Evolutionary conservation across 2,113 vertebrate genomes (phyloP).

Genomic region (Peromyscus maniculatus): DNA sequence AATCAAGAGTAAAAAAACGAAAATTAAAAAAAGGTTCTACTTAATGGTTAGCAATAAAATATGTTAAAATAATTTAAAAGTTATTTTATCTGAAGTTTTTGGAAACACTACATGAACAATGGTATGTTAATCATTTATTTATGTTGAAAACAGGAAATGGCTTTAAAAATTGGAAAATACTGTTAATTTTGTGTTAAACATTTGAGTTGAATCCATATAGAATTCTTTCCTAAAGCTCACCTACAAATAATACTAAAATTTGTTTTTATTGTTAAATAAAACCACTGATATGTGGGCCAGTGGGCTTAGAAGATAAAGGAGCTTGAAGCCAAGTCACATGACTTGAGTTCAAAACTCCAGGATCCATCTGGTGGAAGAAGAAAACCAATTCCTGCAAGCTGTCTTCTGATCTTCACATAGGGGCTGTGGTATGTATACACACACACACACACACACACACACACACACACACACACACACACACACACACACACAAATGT

Average conservation of each 20-base stretch:
- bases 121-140: not conserved
- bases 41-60: not conserved
- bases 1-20: not conserved
- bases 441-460: no score
- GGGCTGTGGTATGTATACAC: not conserved
- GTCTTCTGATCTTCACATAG: not conserved
- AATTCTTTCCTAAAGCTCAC: not conserved
- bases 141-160: not conserved
- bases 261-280: not conserved
- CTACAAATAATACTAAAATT: not conserved
- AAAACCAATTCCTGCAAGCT: not conserved
- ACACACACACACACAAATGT: not conserved
- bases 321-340: not conserved
- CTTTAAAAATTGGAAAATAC: not conserved
- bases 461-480: no score
- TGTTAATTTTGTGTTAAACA: not conserved
- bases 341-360: not conserved
- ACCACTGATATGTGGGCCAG: not conserved
- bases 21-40: constrained; percentile 1
- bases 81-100: not conserved
- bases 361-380: not conserved
- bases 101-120: not conserved
- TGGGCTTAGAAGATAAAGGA: not conserved
- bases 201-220: not conserved
- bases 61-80: constrained; percentile 26